Evolutionary conservation across 2,113 vertebrate species (phyloP).

Genomic region (Dissostichus mawsoni): DNA sequence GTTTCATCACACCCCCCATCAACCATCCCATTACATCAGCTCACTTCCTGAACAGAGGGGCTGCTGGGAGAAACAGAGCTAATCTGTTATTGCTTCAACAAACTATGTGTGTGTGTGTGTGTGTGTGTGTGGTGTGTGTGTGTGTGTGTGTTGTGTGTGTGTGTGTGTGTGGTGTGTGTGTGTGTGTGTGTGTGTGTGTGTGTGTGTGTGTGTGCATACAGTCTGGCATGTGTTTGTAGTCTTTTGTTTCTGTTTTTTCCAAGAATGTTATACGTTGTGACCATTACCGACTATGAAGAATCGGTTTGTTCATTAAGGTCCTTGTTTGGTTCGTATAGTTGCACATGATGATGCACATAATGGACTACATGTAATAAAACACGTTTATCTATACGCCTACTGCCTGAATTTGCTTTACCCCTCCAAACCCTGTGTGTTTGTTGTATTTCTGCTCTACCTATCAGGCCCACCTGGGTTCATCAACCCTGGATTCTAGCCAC

Average conservation of each 20-base stretch:
- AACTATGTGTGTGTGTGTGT: background rate
- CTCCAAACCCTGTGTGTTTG: no score
- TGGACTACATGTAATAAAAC: no score
- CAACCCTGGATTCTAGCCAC: slow-evolving; percentile 25
- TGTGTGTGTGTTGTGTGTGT: slow-evolving; percentile 1
- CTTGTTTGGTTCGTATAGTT: no score
- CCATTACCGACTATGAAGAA: no score
- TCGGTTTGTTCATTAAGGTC: no score
- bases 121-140: background rate
- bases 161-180: background rate
- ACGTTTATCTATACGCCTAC: no score
- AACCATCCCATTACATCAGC: slow-evolving; percentile 57
- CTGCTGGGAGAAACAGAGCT: slow-evolving; percentile 32
- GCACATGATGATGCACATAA: no score
- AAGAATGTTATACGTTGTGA: no score
- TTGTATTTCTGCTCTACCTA: slow-evolving; percentile 10
- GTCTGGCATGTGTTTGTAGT: background rate
- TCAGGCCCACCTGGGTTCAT: slow-evolving; percentile 8
- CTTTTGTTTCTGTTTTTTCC: slow-evolving; percentile 23
- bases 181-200: background rate
- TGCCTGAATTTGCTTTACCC: no score
- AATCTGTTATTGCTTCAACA: slow-evolving; percentile 32
- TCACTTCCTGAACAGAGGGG: slow-evolving; percentile 22
- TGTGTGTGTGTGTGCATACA: background rate
- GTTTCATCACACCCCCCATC: slow-evolving; percentile 9